These are phyloP conservation scores for Rhynchophorus ferrugineus DNA, from an alignment of 1,140 invertebrate species.

Conservation along the genomic window DNA sequence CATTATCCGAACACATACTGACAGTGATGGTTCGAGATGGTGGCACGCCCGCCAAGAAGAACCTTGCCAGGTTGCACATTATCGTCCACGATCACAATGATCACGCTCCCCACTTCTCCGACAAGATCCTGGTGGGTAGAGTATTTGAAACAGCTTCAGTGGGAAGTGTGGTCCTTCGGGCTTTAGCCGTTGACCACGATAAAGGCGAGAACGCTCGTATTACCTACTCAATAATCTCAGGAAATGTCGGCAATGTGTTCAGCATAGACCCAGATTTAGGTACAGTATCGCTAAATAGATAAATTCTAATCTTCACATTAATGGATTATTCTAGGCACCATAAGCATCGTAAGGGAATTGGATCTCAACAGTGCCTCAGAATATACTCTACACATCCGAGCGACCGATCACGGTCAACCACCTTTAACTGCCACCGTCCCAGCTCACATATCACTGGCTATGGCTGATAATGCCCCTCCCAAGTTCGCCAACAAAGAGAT, in stretches of 20 bases:
- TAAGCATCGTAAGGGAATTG: constrained; percentile 66
- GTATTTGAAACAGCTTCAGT: constrained; percentile 67
- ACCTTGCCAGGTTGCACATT: constrained; percentile 75
- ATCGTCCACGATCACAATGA: constrained; percentile 85
- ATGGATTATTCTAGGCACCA: constrained; percentile 39
- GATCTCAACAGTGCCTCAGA: constrained; percentile 63
- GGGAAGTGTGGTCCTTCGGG: constrained; percentile 63
- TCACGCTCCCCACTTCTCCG: constrained; percentile 75
- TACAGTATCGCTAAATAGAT: neutral
- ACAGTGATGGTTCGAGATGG: constrained; percentile 87
- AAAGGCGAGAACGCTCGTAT: constrained; percentile 74
- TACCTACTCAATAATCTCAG: constrained; percentile 71
- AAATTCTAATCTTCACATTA: neutral
- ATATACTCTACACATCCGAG: constrained; percentile 76
- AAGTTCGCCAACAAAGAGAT: constrained; percentile 49
- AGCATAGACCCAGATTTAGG: constrained; percentile 70
- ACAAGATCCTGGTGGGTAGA: constrained; percentile 64
- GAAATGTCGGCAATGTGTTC: constrained; percentile 80
- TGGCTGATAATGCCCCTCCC: constrained; percentile 83
- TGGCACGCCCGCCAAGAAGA: constrained; percentile 75
- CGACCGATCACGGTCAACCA: constrained; percentile 70
- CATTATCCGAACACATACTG: constrained; percentile 71
- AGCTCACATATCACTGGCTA: constrained; percentile 78
- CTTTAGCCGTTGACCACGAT: constrained; percentile 72
- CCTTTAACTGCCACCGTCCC: constrained; percentile 67